These are phyloP conservation scores for Pangasius sanitwongsei DNA, from an alignment of 2,797 vertebrate species.

Conservation along the genomic window DNA sequence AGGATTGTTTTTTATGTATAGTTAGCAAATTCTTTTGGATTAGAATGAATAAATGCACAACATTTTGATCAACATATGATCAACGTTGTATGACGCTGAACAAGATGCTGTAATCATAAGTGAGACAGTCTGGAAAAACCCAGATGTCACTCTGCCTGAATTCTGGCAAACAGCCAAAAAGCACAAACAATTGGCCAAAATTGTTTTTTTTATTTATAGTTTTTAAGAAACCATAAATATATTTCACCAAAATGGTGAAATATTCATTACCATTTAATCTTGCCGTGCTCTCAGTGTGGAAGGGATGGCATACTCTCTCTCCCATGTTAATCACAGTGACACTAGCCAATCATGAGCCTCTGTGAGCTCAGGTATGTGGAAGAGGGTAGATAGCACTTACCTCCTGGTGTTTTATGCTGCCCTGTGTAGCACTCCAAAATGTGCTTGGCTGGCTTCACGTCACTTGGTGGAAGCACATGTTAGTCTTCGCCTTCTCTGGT, in stretches of 20 bases:
- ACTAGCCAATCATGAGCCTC: background rate
- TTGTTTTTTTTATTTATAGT: background rate
- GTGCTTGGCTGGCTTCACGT: background rate
- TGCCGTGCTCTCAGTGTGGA: background rate
- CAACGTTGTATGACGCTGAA: conserved; percentile 17
- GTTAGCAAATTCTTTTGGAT: background rate
- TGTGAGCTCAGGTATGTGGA: background rate
- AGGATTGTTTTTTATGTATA: background rate
- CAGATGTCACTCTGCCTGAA: background rate
- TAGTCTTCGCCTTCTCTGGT: background rate
- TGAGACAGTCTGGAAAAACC: background rate
- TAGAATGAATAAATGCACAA: background rate
- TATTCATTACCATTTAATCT: background rate
- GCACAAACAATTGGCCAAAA: background rate
- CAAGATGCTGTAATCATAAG: conserved; percentile 11
- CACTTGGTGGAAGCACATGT: background rate
- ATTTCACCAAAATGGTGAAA: background rate
- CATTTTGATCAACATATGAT: background rate
- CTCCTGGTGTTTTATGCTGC: too few species aligned
- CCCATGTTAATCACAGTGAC: background rate
- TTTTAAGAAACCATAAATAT: background rate
- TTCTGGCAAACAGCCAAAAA: background rate
- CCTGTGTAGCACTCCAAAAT: background rate
- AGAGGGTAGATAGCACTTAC: too few species aligned
- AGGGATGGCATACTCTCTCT: background rate